Conservation (phyloP, 2,113 vertebrate species). For the Athene cunicularia region DNA sequence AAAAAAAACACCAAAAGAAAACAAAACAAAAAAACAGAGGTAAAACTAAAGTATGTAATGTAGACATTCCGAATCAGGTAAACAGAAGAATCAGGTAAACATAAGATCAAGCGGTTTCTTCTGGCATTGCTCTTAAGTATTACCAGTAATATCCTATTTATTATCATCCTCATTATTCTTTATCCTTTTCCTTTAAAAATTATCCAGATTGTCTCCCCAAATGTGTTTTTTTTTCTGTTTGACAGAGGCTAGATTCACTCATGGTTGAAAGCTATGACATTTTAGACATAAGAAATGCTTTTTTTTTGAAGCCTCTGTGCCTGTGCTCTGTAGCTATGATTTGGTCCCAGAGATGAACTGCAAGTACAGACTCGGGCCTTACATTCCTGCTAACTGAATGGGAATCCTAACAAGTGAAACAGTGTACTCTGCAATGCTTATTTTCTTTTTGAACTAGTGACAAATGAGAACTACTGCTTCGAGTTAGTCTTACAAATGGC, state of each 20-base stretch:
- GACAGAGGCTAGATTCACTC: neutral
- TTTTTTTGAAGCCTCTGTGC: neutral
- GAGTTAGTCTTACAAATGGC: constrained; percentile 7
- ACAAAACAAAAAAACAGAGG: neutral
- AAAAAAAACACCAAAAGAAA: neutral
- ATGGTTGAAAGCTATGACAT: neutral
- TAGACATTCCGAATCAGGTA: constrained; percentile 32
- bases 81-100: constrained; percentile 42
- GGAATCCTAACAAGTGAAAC: neutral
- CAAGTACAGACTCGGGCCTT: neutral
- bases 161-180: neutral
- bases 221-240: neutral
- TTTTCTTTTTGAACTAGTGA: neutral
- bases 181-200: neutral
- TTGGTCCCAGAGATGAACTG: neutral
- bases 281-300: neutral
- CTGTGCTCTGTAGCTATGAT: neutral
- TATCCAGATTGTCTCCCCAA: neutral
- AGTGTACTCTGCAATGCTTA: neutral
- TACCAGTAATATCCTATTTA: neutral
- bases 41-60: constrained; percentile 41
- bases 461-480: neutral
- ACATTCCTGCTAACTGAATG: neutral
- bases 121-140: neutral
- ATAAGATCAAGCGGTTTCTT: constrained; percentile 34